Evolutionary conservation across 2,888 invertebrate genomes (phyloP).

Genomic region (Leptinotarsa peninsularis): DNA sequence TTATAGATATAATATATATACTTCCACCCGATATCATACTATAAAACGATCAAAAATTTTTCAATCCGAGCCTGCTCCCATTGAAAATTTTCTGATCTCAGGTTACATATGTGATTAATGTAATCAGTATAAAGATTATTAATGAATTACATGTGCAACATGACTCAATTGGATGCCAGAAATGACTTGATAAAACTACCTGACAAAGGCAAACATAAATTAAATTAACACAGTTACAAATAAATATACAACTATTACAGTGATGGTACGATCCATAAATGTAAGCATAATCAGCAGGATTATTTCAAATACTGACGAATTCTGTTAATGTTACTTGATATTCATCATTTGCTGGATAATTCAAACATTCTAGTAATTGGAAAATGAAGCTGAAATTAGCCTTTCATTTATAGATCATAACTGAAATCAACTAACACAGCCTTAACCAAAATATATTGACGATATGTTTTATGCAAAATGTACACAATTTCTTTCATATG

Average conservation of each 20-base stretch:
- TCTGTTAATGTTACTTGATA: neutral
- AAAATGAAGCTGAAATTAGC: neutral
- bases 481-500: neutral
- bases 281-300: neutral
- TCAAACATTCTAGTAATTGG: neutral
- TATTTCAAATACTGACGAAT: no score
- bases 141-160: conserved; percentile 70
- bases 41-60: conserved; percentile 31
- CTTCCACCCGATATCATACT: conserved; percentile 64
- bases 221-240: conserved; percentile 27
- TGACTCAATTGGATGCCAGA: conserved; percentile 64
- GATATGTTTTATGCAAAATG: conserved; percentile 7
- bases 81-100: conserved; percentile 28
- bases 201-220: conserved; percentile 18
- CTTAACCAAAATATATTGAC: conserved; percentile 10
- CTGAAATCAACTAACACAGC: conserved; percentile 10
- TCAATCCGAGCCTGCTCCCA: conserved; percentile 15
- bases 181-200: conserved; percentile 58
- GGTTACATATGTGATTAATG: conserved; percentile 70
- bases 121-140: conserved; percentile 68
- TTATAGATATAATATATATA: conserved; percentile 59
- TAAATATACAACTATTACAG: conserved; percentile 25
- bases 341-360: no score
- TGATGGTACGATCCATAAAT: neutral
- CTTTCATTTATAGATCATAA: conserved; percentile 12